Evolutionary conservation across 2,888 invertebrate genomes (phyloP).

Genomic region (Eurytoma californica): DNA sequence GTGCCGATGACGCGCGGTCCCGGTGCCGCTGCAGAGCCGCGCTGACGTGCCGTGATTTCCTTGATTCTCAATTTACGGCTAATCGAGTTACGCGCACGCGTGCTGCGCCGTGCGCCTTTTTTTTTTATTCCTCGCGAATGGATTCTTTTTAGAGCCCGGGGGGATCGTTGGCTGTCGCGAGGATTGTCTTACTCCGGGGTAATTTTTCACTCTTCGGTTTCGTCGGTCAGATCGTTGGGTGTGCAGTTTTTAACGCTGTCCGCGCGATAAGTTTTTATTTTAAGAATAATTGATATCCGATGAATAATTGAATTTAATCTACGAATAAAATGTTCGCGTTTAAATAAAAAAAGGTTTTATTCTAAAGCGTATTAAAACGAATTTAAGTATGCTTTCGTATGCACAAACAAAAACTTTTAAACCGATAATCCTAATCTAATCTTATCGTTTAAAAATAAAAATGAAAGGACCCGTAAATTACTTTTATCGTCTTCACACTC

Average conservation of each 20-base stretch:
- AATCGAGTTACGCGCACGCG: slow-evolving; percentile 44
- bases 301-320: neutral
- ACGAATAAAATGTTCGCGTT: neutral
- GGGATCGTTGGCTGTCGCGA: too few species aligned
- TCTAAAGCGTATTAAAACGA: too few species aligned
- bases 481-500: too few species aligned
- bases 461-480: too few species aligned
- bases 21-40: neutral
- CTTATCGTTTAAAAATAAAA: too few species aligned
- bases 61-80: slow-evolving; percentile 50
- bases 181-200: too few species aligned
- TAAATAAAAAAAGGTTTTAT: too few species aligned
- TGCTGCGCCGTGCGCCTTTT: slow-evolving; percentile 9
- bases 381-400: too few species aligned
- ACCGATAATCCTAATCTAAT: too few species aligned
- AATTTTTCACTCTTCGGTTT: too few species aligned
- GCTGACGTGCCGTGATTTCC: slow-evolving; percentile 49
- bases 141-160: neutral
- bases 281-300: neutral
- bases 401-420: too few species aligned
- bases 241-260: neutral
- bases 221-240: too few species aligned
- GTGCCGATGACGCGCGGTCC: neutral
- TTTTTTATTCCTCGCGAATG: neutral
- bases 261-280: neutral